Percentiles rank a stretch among this genome's conserved stretches.
Evolutionary conservation across 35 echinoderm and acorn worm species (phyloP).

Genomic region (Apostichopus parvimensis): DNA sequence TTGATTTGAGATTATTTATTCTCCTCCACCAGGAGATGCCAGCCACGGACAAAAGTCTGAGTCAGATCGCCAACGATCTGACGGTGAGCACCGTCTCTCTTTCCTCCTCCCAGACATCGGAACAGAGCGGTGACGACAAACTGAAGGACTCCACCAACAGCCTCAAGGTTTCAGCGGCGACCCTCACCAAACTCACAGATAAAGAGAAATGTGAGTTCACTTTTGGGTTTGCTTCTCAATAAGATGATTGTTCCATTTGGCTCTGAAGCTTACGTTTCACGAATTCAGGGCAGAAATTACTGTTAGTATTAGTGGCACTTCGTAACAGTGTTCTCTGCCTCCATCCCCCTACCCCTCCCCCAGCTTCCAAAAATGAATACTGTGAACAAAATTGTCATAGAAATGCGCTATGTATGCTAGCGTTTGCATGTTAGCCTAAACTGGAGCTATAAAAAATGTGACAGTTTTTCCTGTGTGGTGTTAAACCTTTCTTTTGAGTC

Average conservation of each 20-base stretch:
- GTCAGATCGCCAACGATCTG: conserved; percentile 90
- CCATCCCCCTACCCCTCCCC: no score
- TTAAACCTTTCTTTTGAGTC: no score
- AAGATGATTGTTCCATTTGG: not conserved
- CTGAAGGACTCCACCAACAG: conserved; percentile 21
- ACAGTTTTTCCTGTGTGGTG: no score
- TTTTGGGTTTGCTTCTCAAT: not conserved
- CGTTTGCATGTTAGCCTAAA: no score
- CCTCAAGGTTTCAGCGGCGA: conserved; percentile 12
- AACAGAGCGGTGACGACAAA: conserved; percentile 61
- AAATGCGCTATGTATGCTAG: no score
- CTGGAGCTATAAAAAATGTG: no score
- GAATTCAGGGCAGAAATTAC: no score
- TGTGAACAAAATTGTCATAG: no score
- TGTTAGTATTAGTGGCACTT: no score
- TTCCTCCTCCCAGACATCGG: conserved; percentile 80
- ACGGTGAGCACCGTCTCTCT: conserved; percentile 87
- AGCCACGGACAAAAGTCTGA: conserved; percentile 66
- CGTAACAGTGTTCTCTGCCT: no score
- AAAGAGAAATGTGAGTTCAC: conserved; percentile 41
- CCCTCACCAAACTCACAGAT: conserved; percentile 49
- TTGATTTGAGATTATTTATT: not conserved
- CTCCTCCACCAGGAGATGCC: conserved; percentile 34
- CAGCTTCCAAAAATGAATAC: no score
- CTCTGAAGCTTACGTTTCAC: not conserved